phyloP scores from a whole-genome alignment of 2,113 vertebrate species.

The Lamprologus lemairii region DNA sequence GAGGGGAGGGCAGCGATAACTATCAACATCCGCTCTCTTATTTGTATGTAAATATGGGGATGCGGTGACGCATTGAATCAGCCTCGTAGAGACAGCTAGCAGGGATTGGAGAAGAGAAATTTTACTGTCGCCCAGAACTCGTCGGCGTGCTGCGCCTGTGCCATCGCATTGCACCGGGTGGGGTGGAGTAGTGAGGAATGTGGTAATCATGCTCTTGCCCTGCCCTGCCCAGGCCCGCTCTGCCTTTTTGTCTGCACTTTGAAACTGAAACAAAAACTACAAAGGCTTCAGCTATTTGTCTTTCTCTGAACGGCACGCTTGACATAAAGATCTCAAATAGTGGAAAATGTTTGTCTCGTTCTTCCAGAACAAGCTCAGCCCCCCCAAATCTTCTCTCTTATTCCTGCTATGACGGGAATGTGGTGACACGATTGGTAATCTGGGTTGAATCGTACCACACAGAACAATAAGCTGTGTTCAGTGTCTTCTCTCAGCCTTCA shows the following conservation, averaged over 20 bases:
- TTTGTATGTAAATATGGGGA: constrained; percentile 56
- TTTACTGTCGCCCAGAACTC: not conserved
- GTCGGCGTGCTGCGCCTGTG: not conserved
- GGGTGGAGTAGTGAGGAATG: constrained; percentile 48
- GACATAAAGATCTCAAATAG: not conserved
- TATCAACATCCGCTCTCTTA: constrained; percentile 30
- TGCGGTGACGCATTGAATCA: constrained; percentile 1
- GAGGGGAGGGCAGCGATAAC: not conserved
- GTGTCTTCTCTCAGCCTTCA: not conserved
- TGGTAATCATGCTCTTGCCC: constrained; percentile 49
- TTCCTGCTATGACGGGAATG: constrained; percentile 25
- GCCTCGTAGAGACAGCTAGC: not conserved
- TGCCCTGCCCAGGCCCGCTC: not conserved
- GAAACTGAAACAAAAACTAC: not conserved
- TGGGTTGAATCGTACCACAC: not conserved
- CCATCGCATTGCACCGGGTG: not conserved
- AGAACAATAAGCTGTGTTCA: constrained; percentile 11
- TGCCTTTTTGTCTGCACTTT: constrained; percentile 34
- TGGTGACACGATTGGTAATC: constrained; percentile 5
- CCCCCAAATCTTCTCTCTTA: not conserved
- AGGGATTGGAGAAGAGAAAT: not conserved
- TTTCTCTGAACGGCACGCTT: not conserved
- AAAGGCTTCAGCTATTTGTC: not conserved
- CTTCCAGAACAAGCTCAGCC: not conserved
- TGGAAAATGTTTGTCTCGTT: not conserved